Evolutionary conservation across 2,797 vertebrate species (phyloP).

Genomic region (Danio jaintianensis): DNA sequence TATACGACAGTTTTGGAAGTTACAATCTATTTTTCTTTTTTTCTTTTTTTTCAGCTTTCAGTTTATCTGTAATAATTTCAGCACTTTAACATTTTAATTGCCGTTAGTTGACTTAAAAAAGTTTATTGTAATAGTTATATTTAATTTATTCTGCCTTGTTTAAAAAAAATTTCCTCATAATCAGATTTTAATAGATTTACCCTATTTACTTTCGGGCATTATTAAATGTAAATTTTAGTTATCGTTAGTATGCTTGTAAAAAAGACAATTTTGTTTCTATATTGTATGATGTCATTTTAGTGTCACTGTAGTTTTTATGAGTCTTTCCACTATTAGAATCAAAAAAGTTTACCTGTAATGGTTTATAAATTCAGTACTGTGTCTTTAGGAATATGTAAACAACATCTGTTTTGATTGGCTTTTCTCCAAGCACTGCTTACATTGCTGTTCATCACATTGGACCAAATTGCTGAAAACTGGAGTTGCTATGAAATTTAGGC

Average conservation of each 20-base stretch:
- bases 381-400: conserved; percentile 4
- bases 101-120: too few species aligned
- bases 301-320: not conserved
- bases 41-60: not conserved
- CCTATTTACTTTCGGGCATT: not conserved
- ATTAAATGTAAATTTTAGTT: not conserved
- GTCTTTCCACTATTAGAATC: not conserved
- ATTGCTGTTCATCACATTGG: not conserved
- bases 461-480: not conserved
- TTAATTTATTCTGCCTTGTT: not conserved
- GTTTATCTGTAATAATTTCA: not conserved
- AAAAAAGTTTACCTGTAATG: too few species aligned
- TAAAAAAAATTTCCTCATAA: rapidly evolving
- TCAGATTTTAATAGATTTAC: not conserved
- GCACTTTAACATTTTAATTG: not conserved
- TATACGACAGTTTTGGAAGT: too few species aligned
- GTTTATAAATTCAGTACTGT: not conserved
- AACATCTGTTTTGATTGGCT: not conserved
- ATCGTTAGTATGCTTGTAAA: not conserved
- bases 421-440: not conserved
- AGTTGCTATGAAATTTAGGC: conserved; percentile 77
- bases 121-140: not conserved
- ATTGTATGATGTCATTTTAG: not conserved
- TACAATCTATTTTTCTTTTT: not conserved
- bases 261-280: not conserved